These are phyloP conservation scores for Microcebus jonahi DNA, from an alignment of 2,113 vertebrate species.

Conservation along the genomic window DNA sequence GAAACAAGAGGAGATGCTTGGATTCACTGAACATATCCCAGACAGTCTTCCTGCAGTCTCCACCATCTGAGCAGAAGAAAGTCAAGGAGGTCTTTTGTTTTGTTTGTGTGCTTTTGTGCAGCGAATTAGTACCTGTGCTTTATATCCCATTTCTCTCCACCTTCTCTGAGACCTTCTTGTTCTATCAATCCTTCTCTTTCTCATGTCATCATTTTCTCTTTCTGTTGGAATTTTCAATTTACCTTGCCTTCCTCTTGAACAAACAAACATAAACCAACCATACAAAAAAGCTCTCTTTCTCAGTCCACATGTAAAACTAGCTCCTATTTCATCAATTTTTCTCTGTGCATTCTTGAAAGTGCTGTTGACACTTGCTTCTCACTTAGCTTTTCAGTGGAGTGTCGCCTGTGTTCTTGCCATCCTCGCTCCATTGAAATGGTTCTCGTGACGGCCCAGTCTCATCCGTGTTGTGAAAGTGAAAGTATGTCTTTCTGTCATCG, in stretches of 20 bases:
- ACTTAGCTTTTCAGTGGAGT: background rate
- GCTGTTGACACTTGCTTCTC: background rate
- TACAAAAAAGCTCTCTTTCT: background rate
- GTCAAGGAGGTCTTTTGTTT: background rate
- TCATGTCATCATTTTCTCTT: background rate
- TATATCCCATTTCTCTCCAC: background rate
- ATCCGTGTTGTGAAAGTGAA: background rate
- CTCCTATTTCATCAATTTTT: background rate
- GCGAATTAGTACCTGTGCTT: background rate
- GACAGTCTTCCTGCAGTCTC: background rate
- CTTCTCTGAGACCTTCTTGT: background rate
- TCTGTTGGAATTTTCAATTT: background rate
- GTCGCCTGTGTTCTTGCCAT: too few relatives aligned
- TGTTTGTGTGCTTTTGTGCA: background rate
- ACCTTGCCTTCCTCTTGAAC: background rate
- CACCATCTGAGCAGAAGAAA: background rate
- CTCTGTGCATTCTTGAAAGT: background rate
- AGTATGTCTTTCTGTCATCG: background rate
- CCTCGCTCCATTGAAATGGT: background rate
- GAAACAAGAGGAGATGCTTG: background rate
- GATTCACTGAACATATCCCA: background rate
- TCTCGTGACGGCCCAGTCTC: background rate
- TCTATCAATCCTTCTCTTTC: background rate
- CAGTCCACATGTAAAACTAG: accelerated
- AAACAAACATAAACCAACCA: too few relatives aligned